A percentile compares a stretch with the other conserved stretches of the same genome.
These are phyloP conservation scores for Alentia gelatinosa DNA, from an alignment of 2,888 invertebrate genomes.

Conservation along the genomic window DNA sequence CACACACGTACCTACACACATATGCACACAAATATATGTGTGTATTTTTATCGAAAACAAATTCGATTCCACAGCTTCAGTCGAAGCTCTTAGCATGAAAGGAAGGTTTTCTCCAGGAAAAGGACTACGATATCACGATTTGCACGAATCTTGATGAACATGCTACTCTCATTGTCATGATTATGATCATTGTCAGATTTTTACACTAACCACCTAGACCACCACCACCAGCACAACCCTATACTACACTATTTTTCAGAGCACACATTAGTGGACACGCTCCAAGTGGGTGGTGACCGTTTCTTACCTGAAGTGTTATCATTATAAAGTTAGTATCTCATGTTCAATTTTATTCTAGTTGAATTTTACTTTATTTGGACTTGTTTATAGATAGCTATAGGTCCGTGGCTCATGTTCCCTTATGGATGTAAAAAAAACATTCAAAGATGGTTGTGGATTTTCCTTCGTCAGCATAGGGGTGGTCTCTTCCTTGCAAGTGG, in stretches of 20 bases:
- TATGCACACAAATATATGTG: too few species aligned
- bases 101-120: neutral
- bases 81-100: neutral
- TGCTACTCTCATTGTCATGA: neutral
- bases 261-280: too few species aligned
- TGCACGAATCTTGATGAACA: neutral
- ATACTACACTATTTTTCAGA: too few species aligned
- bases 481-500: neutral
- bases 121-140: neutral
- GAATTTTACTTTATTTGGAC: neutral
- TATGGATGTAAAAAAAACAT: neutral
- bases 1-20: too few species aligned
- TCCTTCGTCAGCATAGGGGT: neutral
- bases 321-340: neutral
- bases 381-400: neutral
- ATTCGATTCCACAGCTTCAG: neutral
- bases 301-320: neutral
- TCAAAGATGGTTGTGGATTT: neutral
- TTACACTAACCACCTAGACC: neutral
- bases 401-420: neutral
- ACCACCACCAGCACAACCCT: neutral
- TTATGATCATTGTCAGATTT: neutral
- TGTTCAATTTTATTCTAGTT: neutral
- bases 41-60: neutral
- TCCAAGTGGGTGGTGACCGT: too few species aligned